Evolutionary conservation across 2,797 vertebrate species (phyloP).

Genomic region (Melanotaenia trifasciata): DNA sequence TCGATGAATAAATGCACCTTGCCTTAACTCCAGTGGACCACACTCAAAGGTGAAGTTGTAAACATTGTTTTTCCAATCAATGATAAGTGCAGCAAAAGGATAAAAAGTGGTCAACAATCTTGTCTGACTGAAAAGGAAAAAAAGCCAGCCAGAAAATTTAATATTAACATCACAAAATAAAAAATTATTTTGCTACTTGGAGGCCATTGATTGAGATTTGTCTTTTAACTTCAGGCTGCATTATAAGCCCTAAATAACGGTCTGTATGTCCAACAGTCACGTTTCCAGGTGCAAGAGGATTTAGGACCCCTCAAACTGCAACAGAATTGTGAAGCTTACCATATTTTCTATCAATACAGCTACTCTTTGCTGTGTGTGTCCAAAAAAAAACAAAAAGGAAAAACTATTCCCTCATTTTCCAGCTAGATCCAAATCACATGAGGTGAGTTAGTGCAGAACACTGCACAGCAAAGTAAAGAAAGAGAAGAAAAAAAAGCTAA

Average conservation of each 20-base stretch:
- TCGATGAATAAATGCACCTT: slow-evolving; percentile 6
- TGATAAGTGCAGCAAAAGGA: slow-evolving; percentile 26
- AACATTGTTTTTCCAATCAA: slow-evolving; percentile 19
- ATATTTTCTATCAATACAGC: not conserved
- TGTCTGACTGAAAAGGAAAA: slow-evolving; percentile 20
- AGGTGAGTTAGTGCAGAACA: slow-evolving; percentile 51
- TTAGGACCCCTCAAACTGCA: not conserved
- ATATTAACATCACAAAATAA: not conserved
- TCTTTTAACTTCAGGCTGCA: slow-evolving; percentile 1
- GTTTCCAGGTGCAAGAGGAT: slow-evolving; percentile 2
- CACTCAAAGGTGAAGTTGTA: slow-evolving; percentile 7
- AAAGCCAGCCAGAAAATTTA: slow-evolving; percentile 4
- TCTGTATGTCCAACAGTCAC: slow-evolving; percentile 2
- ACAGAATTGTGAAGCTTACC: not conserved
- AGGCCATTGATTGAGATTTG: slow-evolving; percentile 7
- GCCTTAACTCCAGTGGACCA: slow-evolving; percentile 12
- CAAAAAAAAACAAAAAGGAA: slow-evolving; percentile 15
- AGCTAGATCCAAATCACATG: slow-evolving; percentile 50
- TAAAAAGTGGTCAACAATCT: slow-evolving; percentile 28
- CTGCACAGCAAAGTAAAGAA: slow-evolving; percentile 49
- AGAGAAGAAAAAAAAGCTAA: slow-evolving; percentile 57
- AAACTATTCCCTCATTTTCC: slow-evolving; percentile 42
- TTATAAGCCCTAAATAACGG: not conserved
- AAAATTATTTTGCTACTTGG: not conserved
- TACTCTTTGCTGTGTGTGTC: slow-evolving; percentile 6